These are phyloP conservation scores for Micrastur ruficollis DNA, from an alignment of 2,797 vertebrate species.

Conservation along the genomic window DNA sequence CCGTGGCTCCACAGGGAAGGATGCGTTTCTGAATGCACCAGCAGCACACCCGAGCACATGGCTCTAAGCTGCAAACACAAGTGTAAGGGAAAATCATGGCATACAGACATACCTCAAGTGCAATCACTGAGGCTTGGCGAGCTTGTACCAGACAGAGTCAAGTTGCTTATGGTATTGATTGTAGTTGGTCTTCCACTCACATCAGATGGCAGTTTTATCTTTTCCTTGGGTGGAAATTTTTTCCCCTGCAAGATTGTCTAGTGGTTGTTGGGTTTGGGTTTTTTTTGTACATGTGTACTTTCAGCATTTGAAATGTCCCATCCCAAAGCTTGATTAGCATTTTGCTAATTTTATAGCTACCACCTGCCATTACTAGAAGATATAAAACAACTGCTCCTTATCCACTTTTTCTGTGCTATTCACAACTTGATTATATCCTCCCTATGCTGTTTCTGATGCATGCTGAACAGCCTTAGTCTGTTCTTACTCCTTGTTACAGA, in stretches of 20 bases:
- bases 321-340: not conserved
- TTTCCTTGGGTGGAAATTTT: not conserved
- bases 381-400: not conserved
- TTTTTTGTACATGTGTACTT: not conserved
- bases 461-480: not conserved
- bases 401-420: not conserved
- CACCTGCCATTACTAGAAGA: not conserved
- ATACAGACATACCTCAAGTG: not conserved
- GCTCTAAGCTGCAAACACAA: not conserved
- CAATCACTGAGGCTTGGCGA: not conserved
- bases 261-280: not conserved
- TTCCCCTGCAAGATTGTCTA: not conserved
- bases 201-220: not conserved
- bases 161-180: not conserved
- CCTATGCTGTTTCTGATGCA: not conserved
- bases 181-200: not conserved
- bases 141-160: not conserved
- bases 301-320: not conserved
- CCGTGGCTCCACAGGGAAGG: not conserved
- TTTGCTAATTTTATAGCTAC: not conserved
- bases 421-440: not conserved
- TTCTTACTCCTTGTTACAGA: not conserved
- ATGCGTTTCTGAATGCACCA: fast-evolving
- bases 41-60: fast-evolving
- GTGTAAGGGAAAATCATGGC: not conserved